These are phyloP conservation scores for Lucifuga dentata DNA, from an alignment of 2,113 vertebrate genomes.

Conservation along the genomic window DNA sequence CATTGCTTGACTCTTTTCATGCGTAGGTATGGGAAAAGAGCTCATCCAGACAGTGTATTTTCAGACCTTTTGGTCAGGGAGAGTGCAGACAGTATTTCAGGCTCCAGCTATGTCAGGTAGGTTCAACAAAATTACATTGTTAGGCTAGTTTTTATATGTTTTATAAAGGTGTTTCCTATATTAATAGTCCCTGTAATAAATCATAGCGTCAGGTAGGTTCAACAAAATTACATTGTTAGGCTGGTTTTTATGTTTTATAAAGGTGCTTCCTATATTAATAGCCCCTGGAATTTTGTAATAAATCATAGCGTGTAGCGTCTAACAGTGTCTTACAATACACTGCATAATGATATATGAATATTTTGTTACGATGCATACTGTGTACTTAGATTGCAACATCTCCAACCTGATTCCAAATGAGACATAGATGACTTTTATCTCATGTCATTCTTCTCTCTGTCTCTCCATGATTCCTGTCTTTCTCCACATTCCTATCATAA, in stretches of 20 bases:
- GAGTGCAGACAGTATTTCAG: constrained; percentile 88
- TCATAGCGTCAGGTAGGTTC: constrained; percentile 55
- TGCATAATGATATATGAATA: too few relatives aligned
- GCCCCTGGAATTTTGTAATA: too few relatives aligned
- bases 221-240: background rate
- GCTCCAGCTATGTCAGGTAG: constrained; percentile 62
- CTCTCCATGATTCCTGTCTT: too few relatives aligned
- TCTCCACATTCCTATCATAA: too few relatives aligned
- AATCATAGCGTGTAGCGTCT: too few relatives aligned
- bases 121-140: background rate
- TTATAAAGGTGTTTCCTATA: background rate
- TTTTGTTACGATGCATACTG: too few relatives aligned
- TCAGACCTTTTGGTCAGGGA: constrained; percentile 90
- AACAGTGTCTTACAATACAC: too few relatives aligned
- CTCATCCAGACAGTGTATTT: constrained; percentile 89
- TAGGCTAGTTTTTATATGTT: background rate
- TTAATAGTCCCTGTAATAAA: background rate
- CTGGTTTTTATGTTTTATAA: background rate
- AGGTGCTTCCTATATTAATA: background rate
- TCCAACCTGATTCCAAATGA: too few relatives aligned
- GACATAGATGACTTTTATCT: too few relatives aligned
- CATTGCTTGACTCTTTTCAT: constrained; percentile 13
- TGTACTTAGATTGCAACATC: too few relatives aligned
- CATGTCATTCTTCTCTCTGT: too few relatives aligned
- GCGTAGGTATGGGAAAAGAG: constrained; percentile 93